Evolutionary conservation across 2,888 invertebrate genomes (phyloP), one percentile per base, ranked within the genome.

Genomic region (Philonicus albiceps): DNA sequence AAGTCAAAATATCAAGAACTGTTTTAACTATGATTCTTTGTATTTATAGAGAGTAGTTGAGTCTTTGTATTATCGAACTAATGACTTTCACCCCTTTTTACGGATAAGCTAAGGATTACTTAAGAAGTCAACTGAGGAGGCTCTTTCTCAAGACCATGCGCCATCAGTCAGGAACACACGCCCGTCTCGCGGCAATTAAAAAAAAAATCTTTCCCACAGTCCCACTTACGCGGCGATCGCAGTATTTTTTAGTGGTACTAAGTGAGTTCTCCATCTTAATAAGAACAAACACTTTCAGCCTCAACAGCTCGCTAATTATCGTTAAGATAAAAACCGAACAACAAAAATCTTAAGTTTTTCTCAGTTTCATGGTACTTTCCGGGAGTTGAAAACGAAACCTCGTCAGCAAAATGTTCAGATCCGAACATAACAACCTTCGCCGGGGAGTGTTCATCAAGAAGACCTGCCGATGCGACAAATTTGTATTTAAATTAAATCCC

Each of bases 281-380:
- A 34, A 81, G 31, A 34, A 16, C 81, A 55, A 81, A 81, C 81
- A 81, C 34, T 81, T 81, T 34, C 34, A 64, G 49, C 27, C 22
- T 81, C 55, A 31, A 81, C 64, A 55, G 64, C 34, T 19, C 19
- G 30, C 81, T 81, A 81, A 81, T 81, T 81, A 81, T 64, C 81
- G 64, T 81, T 81, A 34, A 81, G 81, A 81, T 81, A 81, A 81
- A 81, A 81, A n/a, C n/a, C n/a, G n/a, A n/a, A n/a, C n/a, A n/a
- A n/a, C n/a, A 37, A 37, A 11, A 37, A 34, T 7, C 31, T 55
- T 16, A 19, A 81, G 34, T 53, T 55, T 81, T 81, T 34, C 55
- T 81, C 22, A 64, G 30, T 22, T n/a, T 81, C 53, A 81, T 64
- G 55, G 30, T 64, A 19, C 55, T 64, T 81, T 43, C 27, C 19